Percentiles rank a stretch among this genome's conserved stretches.
Conservation (phyloP, 2,797 vertebrate genomes). For the Neostethus bicornis region DNA sequence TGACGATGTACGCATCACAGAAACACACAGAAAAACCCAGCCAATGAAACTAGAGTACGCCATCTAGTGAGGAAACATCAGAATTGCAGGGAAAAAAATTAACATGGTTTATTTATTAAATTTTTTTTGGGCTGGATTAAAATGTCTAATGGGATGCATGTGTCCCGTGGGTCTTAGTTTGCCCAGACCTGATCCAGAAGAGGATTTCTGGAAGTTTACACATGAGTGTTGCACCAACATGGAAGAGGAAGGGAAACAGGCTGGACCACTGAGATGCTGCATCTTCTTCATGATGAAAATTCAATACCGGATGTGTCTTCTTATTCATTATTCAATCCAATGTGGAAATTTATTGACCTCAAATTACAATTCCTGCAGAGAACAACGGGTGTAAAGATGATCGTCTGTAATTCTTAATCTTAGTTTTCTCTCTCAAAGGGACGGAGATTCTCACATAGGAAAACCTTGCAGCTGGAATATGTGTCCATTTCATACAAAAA, state of each 20-base stretch:
- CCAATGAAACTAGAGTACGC: too few species aligned
- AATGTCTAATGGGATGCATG: too few species aligned
- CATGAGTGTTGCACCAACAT: not conserved
- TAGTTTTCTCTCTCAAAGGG: slow-evolving; percentile 19
- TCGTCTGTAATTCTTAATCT: slow-evolving; percentile 22
- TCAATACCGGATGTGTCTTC: not conserved
- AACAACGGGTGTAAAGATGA: slow-evolving; percentile 40
- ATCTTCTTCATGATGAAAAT: not conserved
- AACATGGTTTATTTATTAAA: too few species aligned
- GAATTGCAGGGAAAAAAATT: too few species aligned
- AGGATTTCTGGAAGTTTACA: too few species aligned
- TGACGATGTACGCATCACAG: too few species aligned
- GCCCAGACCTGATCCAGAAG: too few species aligned
- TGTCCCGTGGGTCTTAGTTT: too few species aligned
- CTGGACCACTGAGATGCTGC: not conserved
- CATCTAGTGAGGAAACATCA: too few species aligned
- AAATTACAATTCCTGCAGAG: slow-evolving; percentile 21
- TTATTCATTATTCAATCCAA: slow-evolving; percentile 10
- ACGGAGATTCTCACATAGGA: slow-evolving; percentile 6
- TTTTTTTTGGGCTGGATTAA: too few species aligned
- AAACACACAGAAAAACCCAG: too few species aligned
- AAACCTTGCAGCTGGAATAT: slow-evolving; percentile 19
- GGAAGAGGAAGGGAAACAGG: not conserved
- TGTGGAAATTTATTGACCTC: slow-evolving; percentile 11
- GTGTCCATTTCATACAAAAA: slow-evolving; percentile 13